A percentile compares a stretch with the other conserved stretches of the same genome.
These are phyloP conservation scores for Premnoplex brunnescens DNA, from an alignment of 2,797 vertebrate genomes.

Conservation along the genomic window DNA sequence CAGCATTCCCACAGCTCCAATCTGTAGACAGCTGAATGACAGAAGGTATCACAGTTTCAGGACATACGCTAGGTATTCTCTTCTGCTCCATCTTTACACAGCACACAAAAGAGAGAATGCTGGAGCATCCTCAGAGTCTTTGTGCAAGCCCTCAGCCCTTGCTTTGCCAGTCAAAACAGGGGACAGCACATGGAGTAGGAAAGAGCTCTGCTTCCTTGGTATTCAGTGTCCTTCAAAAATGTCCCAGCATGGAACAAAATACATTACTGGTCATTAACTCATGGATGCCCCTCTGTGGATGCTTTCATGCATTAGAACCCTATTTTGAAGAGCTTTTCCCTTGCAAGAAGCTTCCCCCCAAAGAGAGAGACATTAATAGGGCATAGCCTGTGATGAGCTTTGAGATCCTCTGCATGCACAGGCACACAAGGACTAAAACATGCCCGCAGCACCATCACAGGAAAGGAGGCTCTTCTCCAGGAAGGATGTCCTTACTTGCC, in stretches of 20 bases:
- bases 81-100: neutral
- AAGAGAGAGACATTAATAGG: neutral
- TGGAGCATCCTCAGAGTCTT: neutral
- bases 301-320: neutral
- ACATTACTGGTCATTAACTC: fast-evolving
- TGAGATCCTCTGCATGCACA: neutral
- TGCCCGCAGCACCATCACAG: neutral
- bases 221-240: neutral
- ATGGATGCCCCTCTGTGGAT: neutral
- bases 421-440: neutral
- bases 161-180: neutral
- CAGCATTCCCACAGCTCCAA: neutral
- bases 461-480: neutral
- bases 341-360: neutral
- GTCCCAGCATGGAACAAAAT: neutral
- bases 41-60: neutral
- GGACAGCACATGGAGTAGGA: fast-evolving
- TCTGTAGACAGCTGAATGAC: neutral
- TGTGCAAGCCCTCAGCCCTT: neutral
- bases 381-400: neutral
- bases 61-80: neutral
- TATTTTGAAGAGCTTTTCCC: neutral
- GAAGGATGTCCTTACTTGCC: neutral
- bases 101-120: neutral
- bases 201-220: neutral